Base-by-base conservation (phyloP, 2,888 invertebrate genomes). In the Cotesia congregata region DNA sequence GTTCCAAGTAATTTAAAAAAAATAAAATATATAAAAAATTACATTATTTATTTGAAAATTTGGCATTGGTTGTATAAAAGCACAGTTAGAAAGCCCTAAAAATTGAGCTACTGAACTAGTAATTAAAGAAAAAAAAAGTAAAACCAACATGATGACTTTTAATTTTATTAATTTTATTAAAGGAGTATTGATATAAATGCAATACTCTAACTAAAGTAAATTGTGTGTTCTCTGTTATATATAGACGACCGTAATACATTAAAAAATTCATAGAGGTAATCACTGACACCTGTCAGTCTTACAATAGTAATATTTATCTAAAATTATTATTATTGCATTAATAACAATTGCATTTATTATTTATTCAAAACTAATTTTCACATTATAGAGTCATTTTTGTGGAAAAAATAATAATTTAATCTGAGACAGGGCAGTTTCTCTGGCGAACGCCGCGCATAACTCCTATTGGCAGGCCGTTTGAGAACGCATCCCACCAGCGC, bases 41-140 rank as follows among this genome's bases (percentile, higher is more conserved):
- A 70, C 70, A 38, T 50, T 30, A 5, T 20, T 30, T 70, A n/a
- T 50, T 30, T 60, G 17, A 30, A 70, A 70, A 60, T 70, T 12
- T 38, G 30, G 9, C 30, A 70, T 38, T 15, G 20, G n/a, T 60
- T 15, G 17, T 9, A 20, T 20, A n/a, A 7, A 20, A 59, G 9
- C 15, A 60, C 70, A 70, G 1, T 30, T 12, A 30, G 5, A 6
- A 20, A n/a, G 30, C 6, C 12, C 38, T 6, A 6, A 20, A 12
- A 12, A n/a, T n/a, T 60, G 30, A 1, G 60, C 30, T n/a, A 60
- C 9, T 39, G n/a, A 9, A 38, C 38, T 67, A n/a, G 39, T 3
- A 67, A 20, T 30, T 20, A 38, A 67, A 38, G n/a, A 39, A 12
- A 20, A 67, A 1, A 67, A 30, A 38, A 38, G 2, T 7, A 67